phyloP scores from a whole-genome alignment of 2,797 vertebrate genomes.

The Neosalanx taihuensis region DNA sequence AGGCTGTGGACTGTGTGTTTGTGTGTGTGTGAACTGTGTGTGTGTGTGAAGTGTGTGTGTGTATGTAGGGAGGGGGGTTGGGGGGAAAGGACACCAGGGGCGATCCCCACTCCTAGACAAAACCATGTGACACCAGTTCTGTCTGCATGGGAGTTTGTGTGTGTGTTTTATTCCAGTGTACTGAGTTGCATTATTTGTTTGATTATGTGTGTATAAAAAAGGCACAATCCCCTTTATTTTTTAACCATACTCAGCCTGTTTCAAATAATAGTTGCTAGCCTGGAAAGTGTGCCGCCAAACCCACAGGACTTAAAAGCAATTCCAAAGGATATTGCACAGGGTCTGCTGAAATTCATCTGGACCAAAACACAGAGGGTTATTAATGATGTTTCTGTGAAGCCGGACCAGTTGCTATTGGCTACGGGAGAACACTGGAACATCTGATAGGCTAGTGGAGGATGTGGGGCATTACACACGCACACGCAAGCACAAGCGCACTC shows the following conservation, averaged over 20 bases:
- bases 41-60: no score
- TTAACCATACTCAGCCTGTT: constrained; percentile 66
- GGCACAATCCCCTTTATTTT: constrained; percentile 72
- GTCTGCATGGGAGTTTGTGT: constrained; percentile 3
- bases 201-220: constrained; percentile 68
- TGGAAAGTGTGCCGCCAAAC: constrained; percentile 59
- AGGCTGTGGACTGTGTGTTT: constrained; percentile 1
- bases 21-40: no score
- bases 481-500: not conserved
- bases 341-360: constrained; percentile 54
- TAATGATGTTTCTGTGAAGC: constrained; percentile 65
- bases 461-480: not conserved
- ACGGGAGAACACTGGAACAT: constrained; percentile 36
- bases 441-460: constrained; percentile 32
- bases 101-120: constrained; percentile 22
- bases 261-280: constrained; percentile 67
- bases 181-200: constrained; percentile 26
- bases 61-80: no score
- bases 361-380: constrained; percentile 67
- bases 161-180: constrained; percentile 18
- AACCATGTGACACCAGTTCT: constrained; percentile 46
- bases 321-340: constrained; percentile 58
- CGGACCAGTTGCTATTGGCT: constrained; percentile 55
- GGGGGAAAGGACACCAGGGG: not conserved
- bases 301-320: constrained; percentile 55